phyloP scores from a whole-genome alignment of 2,888 invertebrate species.

The Eupeodes luniger region DNA sequence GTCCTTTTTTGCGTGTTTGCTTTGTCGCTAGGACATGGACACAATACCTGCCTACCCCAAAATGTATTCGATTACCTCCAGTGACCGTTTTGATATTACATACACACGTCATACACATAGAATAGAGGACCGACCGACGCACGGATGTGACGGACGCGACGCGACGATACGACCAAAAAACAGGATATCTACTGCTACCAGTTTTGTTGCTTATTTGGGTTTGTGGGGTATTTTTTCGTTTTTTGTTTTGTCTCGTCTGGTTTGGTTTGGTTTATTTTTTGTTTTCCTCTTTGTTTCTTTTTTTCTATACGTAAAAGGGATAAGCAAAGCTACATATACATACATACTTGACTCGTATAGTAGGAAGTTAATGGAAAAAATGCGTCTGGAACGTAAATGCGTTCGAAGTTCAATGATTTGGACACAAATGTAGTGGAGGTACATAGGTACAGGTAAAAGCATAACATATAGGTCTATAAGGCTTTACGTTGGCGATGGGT shows the following conservation, averaged over 20 bases:
- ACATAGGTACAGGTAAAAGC: not conserved
- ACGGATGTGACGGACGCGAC: no score
- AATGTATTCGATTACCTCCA: conserved; percentile 70
- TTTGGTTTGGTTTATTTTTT: conserved; percentile 51
- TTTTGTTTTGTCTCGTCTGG: conserved; percentile 36
- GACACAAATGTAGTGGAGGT: not conserved
- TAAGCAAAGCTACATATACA: no score
- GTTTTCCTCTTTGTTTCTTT: conserved; percentile 4
- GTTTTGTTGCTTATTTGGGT: conserved; percentile 51
- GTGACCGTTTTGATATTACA: not conserved
- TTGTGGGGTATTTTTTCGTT: conserved; percentile 40
- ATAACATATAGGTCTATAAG: not conserved
- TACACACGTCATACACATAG: not conserved
- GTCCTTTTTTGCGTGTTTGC: conserved; percentile 40
- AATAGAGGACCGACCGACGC: not conserved
- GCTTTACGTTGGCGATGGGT: no score
- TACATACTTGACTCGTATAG: no score
- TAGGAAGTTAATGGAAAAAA: conserved; percentile 47
- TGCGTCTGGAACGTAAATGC: conserved; percentile 27
- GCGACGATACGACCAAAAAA: not conserved
- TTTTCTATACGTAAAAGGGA: conserved; percentile 7
- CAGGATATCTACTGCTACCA: conserved; percentile 5
- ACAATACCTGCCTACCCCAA: conserved; percentile 46
- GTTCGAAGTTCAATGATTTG: conserved; percentile 42
- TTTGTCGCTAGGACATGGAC: conserved; percentile 48